These are phyloP conservation scores for Pachliopta kotzebuea DNA, from an alignment of 2,888 invertebrate species.

Conservation along the genomic window DNA sequence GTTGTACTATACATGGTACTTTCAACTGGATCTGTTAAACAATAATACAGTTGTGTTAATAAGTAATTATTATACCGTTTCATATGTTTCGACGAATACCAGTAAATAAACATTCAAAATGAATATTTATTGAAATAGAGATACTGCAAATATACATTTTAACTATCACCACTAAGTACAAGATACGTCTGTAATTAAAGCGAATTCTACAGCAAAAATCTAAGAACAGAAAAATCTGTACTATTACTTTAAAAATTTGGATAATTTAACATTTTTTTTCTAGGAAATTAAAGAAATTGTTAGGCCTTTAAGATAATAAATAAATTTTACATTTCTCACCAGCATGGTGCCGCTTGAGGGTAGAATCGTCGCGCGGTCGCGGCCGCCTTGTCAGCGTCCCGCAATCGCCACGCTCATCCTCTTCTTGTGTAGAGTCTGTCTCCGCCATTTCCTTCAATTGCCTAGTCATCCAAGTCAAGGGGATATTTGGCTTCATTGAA, in stretches of 20 bases:
- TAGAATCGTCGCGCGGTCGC: conserved; percentile 57
- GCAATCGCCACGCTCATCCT: conserved; percentile 63
- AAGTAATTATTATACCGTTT: background rate
- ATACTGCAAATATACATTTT: background rate
- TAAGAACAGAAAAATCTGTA: too few relatives aligned
- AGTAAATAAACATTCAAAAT: background rate
- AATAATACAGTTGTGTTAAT: background rate
- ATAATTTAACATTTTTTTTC: too few relatives aligned
- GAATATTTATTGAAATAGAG: background rate
- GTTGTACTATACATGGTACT: conserved; percentile 45
- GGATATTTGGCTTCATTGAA: conserved; percentile 94
- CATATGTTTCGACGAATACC: background rate
- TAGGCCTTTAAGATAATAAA: too few relatives aligned
- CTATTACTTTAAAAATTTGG: too few relatives aligned
- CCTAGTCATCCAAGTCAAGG: conserved; percentile 93
- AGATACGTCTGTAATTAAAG: too few relatives aligned
- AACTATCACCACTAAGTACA: too few relatives aligned
- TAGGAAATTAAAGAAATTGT: too few relatives aligned
- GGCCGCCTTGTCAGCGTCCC: conserved; percentile 79
- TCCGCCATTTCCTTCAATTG: conserved; percentile 94
- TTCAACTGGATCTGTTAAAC: conserved; percentile 51
- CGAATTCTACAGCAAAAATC: too few relatives aligned
- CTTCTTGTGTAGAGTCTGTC: conserved; percentile 63
- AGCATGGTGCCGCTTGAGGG: conserved; percentile 63
- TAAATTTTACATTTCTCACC: conserved; percentile 39